Conservation (phyloP, 2,113 vertebrate genomes). For the Globicephala melas region DNA sequence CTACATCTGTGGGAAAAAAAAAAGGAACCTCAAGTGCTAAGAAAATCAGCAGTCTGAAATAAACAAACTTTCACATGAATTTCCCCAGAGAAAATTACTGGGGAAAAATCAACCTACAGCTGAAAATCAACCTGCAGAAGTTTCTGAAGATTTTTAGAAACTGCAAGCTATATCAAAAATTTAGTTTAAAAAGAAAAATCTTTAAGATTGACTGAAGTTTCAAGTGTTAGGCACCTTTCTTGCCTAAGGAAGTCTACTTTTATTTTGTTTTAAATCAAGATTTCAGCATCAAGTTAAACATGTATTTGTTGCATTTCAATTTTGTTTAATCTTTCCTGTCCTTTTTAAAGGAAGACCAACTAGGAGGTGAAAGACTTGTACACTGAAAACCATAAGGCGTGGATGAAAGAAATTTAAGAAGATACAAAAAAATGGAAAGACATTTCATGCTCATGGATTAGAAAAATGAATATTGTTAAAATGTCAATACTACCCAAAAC, state of each 20-base stretch:
- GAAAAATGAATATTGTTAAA: background rate
- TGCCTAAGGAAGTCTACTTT: constrained; percentile 50
- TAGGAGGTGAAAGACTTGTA: background rate
- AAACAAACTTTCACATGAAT: constrained; percentile 21
- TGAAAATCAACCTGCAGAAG: constrained; percentile 12
- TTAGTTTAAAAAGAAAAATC: background rate
- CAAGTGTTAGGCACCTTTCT: constrained; percentile 75
- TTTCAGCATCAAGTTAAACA: constrained; percentile 75
- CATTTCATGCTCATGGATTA: background rate
- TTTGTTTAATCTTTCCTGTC: constrained; percentile 75
- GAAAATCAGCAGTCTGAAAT: background rate
- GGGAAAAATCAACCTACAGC: background rate
- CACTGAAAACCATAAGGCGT: background rate
- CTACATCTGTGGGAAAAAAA: background rate
- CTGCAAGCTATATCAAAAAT: constrained; percentile 56
- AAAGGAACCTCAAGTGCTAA: background rate
- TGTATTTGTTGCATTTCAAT: constrained; percentile 63
- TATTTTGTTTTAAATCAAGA: constrained; percentile 48
- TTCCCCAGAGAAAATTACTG: background rate
- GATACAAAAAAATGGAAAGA: background rate
- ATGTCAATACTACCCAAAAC: background rate
- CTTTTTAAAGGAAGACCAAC: constrained; percentile 71
- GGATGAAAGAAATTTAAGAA: background rate
- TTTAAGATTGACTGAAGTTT: constrained; percentile 65
- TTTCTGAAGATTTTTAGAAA: constrained; percentile 74